phyloP scores from a whole-genome alignment of 64 coral and sea anemone genomes.

The Exaiptasia diaphana region DNA sequence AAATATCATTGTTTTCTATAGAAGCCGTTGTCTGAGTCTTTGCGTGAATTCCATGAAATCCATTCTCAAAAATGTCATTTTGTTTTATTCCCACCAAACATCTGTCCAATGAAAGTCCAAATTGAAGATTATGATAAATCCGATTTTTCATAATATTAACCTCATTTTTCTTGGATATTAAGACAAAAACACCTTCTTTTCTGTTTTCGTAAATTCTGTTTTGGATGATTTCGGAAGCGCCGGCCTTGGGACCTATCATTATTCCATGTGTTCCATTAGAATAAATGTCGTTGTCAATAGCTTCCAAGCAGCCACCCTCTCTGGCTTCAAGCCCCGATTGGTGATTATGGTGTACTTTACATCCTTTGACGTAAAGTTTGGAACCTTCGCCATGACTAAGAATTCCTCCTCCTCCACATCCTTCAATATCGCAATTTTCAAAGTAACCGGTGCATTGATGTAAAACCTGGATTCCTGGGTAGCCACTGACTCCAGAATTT shows the following conservation, averaged over 20 bases:
- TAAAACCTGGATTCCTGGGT: slow-evolving; percentile 13
- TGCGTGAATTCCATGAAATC: slow-evolving; percentile 44
- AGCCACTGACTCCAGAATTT: neutral
- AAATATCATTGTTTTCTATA: slow-evolving; percentile 45
- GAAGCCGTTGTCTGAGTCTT: slow-evolving; percentile 10
- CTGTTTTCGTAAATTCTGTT: slow-evolving; percentile 74
- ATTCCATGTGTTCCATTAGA: slow-evolving; percentile 32
- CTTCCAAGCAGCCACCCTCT: slow-evolving; percentile 24
- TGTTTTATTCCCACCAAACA: neutral
- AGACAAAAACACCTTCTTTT: neutral
- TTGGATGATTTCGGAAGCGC: neutral
- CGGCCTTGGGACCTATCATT: slow-evolving; percentile 30
- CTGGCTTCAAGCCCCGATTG: slow-evolving; percentile 60
- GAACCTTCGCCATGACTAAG: neutral
- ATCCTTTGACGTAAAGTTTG: neutral
- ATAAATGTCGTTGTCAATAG: slow-evolving; percentile 42
- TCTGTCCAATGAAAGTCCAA: slow-evolving; percentile 25
- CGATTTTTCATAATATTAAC: slow-evolving; percentile 15
- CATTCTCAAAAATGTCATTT: slow-evolving; percentile 70
- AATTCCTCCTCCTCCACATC: slow-evolving; percentile 49
- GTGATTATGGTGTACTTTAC: slow-evolving; percentile 43
- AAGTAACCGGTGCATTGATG: neutral
- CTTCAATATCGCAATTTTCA: slow-evolving; percentile 28
- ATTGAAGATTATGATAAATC: slow-evolving; percentile 53
- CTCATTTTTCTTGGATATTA: neutral